Base-by-base conservation (phyloP, 2,113 vertebrate genomes). In the Engraulis encrasicolus region DNA sequence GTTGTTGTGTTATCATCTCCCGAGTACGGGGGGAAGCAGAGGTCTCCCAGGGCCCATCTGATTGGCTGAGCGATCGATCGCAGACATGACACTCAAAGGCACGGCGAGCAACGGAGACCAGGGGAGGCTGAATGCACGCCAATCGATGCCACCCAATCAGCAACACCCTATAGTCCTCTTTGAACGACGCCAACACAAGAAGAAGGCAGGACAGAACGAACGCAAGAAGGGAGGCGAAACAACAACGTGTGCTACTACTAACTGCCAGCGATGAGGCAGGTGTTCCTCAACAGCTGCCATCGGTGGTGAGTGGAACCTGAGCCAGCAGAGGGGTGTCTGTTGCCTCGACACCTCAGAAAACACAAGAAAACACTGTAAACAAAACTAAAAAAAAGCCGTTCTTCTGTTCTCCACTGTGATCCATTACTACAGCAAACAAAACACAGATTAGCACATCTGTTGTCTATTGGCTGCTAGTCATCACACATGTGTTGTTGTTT, bases 71-170 rank as follows among this genome's bases (percentile, higher is more conserved):
- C 34, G 50, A 82, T 79, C 54, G 78, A 84, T 84, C 49, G 18
- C 50, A 82, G 18, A 77, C 17, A 52, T 27, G n/a, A 58, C n/a
- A 52, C n/a, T 80, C 77, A 50, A 74, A 66, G 58, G 23, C 49
- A 49, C n/a, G n/a, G 45, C 50, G 9, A 78, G 80, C 38, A 45
- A 45, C 20, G 74, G 61, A 36, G 36, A 82, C 74, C 78, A 77
- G n/a, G n/a, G n/a, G n/a, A 85, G 78, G 66, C 36, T 80, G 50
- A 85, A 83, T 49, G 34, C 61, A 52, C 83, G 37, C 31, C 77
- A 81, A 86, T 77, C 82, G 54, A 86, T 83, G 79, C 45, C 49
- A 27, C 38, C n/a, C 79, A 80, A 80, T 80, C 79, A 50, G 49
- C 31, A n/a, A n/a, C n/a, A 17, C 49, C 37, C 17, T n/a, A n/a